Evolutionary conservation across 1,140 invertebrate species (phyloP).

Genomic region (Brachionus rubens): DNA sequence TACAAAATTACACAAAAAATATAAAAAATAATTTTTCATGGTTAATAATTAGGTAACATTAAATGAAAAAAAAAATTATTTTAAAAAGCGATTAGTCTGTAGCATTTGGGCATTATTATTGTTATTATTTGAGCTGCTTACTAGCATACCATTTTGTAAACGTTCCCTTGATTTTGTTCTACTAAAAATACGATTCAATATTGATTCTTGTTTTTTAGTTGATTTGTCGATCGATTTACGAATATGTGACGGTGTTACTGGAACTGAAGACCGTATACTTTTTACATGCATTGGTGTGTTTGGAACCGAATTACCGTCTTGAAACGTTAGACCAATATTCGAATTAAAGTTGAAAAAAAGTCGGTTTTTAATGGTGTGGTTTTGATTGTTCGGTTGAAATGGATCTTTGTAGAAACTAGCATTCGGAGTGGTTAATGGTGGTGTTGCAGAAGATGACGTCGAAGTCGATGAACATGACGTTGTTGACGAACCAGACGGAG

Average conservation of each 20-base stretch:
- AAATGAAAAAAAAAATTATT: too few species aligned
- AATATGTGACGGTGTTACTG: not conserved
- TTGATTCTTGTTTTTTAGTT: constrained; percentile 1
- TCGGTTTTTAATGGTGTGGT: constrained; percentile 3
- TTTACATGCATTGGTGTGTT: not conserved
- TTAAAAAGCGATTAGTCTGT: too few species aligned
- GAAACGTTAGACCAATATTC: not conserved
- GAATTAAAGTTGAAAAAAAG: constrained; percentile 30
- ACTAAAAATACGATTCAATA: constrained; percentile 25
- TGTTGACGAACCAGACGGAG: constrained; percentile 18
- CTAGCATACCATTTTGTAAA: constrained; percentile 12
- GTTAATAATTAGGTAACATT: not conserved
- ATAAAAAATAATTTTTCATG: not conserved
- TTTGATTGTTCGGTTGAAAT: not conserved
- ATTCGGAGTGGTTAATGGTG: not conserved
- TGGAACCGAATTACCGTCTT: not conserved
- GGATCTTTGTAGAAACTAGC: not conserved
- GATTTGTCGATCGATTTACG: not conserved
- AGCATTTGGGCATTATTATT: too few species aligned
- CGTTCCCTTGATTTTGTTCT: constrained; percentile 12
- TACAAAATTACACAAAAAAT: constrained; percentile 2
- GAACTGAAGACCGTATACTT: not conserved
- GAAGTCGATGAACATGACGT: constrained; percentile 6
- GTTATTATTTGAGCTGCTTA: too few species aligned
- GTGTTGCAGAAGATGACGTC: not conserved